Evolutionary conservation across 1,140 invertebrate species (phyloP).

Genomic region (Lerema accius): DNA sequence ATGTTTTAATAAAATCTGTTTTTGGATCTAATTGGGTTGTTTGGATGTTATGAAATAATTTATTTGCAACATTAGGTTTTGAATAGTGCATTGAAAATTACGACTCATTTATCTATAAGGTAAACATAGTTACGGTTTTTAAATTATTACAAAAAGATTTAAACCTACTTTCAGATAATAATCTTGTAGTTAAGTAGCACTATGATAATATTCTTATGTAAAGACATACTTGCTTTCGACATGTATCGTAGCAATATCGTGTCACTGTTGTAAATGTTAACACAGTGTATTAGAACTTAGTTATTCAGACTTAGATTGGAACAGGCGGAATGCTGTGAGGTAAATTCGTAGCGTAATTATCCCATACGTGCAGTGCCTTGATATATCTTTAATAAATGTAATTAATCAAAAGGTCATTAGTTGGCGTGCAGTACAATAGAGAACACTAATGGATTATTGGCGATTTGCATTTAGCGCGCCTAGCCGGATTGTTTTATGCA

Average conservation of each 20-base stretch:
- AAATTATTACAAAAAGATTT: no score
- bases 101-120: no score
- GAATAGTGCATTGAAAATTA: neutral
- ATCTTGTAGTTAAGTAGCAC: no score
- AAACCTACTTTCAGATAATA: no score
- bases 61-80: neutral
- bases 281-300: no score
- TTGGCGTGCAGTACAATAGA: conserved; percentile 21
- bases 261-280: no score
- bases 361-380: neutral
- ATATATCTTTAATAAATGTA: conserved; percentile 21
- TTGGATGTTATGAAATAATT: neutral
- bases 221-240: no score
- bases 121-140: no score
- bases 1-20: conserved; percentile 12
- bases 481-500: conserved; percentile 41
- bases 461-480: conserved; percentile 67
- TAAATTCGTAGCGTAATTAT: neutral
- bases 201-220: no score
- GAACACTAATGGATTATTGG: conserved; percentile 68
- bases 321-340: neutral
- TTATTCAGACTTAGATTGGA: neutral
- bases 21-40: conserved; percentile 40
- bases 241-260: no score
- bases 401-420: conserved; percentile 41